Percentiles rank a stretch among this genome's conserved stretches.
Evolutionary conservation across 64 coral and sea anemone genomes (phyloP).

Genomic region (Acropora yongei): DNA sequence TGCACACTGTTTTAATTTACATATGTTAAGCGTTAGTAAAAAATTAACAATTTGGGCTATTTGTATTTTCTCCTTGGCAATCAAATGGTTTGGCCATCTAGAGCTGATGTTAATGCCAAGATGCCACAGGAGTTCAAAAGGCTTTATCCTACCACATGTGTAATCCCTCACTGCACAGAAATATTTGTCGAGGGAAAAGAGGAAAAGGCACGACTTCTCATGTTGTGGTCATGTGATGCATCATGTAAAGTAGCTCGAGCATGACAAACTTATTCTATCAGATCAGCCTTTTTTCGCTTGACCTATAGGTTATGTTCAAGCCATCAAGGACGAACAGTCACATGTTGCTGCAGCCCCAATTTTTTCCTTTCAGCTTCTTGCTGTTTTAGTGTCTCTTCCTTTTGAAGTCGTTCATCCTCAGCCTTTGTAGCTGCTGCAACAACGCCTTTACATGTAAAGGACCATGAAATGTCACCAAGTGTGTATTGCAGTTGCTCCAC

Average conservation of each 20-base stretch:
- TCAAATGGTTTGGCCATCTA: conserved; percentile 64
- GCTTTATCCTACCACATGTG: conserved; percentile 50
- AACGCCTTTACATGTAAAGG: not conserved
- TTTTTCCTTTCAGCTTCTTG: not conserved
- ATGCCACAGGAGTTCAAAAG: conserved; percentile 61
- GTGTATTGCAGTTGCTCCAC: conserved; percentile 23
- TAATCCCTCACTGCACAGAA: conserved; percentile 63
- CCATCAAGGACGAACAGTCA: conserved; percentile 12
- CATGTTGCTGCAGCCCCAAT: not conserved
- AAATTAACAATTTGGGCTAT: conserved; percentile 40
- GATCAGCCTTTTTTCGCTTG: too few relatives aligned
- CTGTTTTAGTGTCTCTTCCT: not conserved
- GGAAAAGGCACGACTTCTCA: too few relatives aligned
- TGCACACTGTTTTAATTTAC: conserved; percentile 71
- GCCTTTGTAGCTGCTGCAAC: not conserved
- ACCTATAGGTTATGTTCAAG: not conserved
- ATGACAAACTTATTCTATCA: too few relatives aligned
- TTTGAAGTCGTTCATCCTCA: not conserved
- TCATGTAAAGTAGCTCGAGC: too few relatives aligned
- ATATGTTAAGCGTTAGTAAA: conserved; percentile 62
- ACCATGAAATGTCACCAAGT: not conserved
- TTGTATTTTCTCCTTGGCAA: conserved; percentile 65
- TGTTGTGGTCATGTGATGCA: too few relatives aligned
- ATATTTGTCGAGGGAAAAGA: conserved; percentile 42
- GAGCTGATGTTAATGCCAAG: conserved; percentile 22